Conservation (phyloP, 2,888 invertebrate genomes). For the Agonopterix heracliana region DNA sequence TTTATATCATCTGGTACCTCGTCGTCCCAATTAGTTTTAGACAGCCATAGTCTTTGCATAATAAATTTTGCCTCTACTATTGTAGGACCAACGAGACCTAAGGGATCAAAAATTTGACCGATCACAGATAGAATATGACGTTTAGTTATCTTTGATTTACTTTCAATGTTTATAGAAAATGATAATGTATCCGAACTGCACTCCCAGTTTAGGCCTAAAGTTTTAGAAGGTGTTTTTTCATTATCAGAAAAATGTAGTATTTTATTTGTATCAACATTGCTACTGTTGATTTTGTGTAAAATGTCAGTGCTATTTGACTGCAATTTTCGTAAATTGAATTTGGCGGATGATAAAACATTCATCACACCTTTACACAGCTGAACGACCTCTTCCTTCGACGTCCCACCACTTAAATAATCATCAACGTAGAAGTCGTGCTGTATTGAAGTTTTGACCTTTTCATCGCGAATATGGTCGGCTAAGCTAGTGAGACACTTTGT, state of each 20-base stretch:
- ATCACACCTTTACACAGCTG: background rate
- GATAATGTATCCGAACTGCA: no score
- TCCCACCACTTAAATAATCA: background rate
- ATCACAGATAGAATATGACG: constrained; percentile 6
- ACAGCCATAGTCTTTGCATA: constrained; percentile 14
- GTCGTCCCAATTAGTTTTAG: constrained; percentile 11
- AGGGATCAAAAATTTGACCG: constrained; percentile 8
- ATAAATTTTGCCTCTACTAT: constrained; percentile 14
- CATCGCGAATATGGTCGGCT: background rate
- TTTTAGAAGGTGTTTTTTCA: no score
- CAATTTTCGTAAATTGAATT: background rate
- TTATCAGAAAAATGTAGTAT: no score
- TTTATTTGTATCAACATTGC: background rate
- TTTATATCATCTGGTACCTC: background rate
- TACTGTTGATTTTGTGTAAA: background rate
- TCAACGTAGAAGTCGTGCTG: background rate
- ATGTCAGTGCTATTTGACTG: background rate
- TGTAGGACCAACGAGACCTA: constrained; percentile 11
- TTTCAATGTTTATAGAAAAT: no score
- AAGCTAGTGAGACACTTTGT: constrained; percentile 16
- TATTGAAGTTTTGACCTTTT: background rate
- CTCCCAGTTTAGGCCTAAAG: no score
- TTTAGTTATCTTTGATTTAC: no score
- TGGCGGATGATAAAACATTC: background rate
- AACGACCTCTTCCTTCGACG: background rate